Percentiles rank a stretch among this genome's conserved stretches.
phyloP scores from a whole-genome alignment of 1,140 invertebrate genomes.

The Neodiprion pinetum region DNA sequence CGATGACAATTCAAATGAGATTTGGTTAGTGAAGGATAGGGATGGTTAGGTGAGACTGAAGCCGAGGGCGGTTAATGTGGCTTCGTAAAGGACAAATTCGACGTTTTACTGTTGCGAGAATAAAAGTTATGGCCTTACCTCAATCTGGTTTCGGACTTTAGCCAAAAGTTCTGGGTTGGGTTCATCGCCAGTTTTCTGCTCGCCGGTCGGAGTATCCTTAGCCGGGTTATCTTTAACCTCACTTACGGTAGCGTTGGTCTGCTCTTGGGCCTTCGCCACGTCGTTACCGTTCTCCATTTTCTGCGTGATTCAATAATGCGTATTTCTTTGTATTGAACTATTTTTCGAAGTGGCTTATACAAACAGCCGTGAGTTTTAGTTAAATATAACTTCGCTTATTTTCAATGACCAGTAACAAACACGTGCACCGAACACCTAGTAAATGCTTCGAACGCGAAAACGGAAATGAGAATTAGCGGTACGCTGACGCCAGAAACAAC shows the following conservation, averaged over 20 bases:
- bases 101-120: too few species aligned
- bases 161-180: slow-evolving; percentile 36
- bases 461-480: too few species aligned
- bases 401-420: too few species aligned
- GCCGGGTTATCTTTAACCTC: slow-evolving; percentile 19
- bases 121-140: slow-evolving; percentile 37
- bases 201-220: slow-evolving; percentile 13
- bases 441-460: too few species aligned
- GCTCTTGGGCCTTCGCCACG: slow-evolving; percentile 20
- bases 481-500: too few species aligned
- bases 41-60: slow-evolving; percentile 8
- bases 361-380: too few species aligned
- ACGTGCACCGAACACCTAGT: too few species aligned
- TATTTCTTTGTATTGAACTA: too few species aligned
- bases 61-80: not conserved
- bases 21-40: not conserved
- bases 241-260: slow-evolving; percentile 25
- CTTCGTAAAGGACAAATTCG: not conserved
- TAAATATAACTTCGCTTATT: too few species aligned
- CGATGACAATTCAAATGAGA: not conserved
- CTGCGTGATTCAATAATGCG: not conserved
- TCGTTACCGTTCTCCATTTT: slow-evolving; percentile 40
- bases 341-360: too few species aligned
- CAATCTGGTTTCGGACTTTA: slow-evolving; percentile 52
- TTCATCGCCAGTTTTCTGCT: slow-evolving; percentile 29